Base-by-base conservation (phyloP, 2,797 vertebrate genomes). In the Petrocephalus sullivani region DNA sequence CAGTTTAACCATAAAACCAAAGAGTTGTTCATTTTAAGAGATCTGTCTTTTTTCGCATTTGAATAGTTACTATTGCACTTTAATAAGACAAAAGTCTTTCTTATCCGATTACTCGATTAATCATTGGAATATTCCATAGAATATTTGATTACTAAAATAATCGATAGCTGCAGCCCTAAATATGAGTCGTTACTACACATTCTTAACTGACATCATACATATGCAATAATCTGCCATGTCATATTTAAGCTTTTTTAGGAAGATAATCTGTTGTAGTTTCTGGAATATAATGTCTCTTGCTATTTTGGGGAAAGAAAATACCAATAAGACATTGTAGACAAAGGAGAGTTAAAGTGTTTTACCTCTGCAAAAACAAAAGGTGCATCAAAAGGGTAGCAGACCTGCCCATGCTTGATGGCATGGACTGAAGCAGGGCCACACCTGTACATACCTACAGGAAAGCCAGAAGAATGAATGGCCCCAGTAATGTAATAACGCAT, bases 371-470 rank as follows among this genome's bases (percentile, higher is more conserved):
- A 99, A 89, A 99, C 95, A 90, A 98, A 99, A 85, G 97, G 94
- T 1, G 97, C 95, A 87, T 99, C 98, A 89, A 97, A 99, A 0
- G 96, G 98, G 93, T 95, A 99, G 92, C 97, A 99, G 85, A 97
- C 95, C 0, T 98, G 95, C 4, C 98, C 98, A 0, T 99, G 97
- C 93, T 99, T 99, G 89, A 99, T 95, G 89, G 98, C 98, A 87
- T 96, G 94, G 86, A 99, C 96, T 0, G 98, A 98, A 41, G 98
- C 96, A 3, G 98, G 98, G 3, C 98, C 98, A 90, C 98, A 99
- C 87, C 98, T 95, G 93, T 97, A 99, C 97, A 99, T 95, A 61
- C 96, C 96, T 96, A 90, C 58, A 9, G 85, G 23, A 78, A 88
- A 16, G 41, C 7, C 67, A n/a, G 67, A 51, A 87, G 2, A 75